These are phyloP conservation scores for Pholis gunnellus DNA, from an alignment of 2,113 vertebrate genomes.

Conservation along the genomic window DNA sequence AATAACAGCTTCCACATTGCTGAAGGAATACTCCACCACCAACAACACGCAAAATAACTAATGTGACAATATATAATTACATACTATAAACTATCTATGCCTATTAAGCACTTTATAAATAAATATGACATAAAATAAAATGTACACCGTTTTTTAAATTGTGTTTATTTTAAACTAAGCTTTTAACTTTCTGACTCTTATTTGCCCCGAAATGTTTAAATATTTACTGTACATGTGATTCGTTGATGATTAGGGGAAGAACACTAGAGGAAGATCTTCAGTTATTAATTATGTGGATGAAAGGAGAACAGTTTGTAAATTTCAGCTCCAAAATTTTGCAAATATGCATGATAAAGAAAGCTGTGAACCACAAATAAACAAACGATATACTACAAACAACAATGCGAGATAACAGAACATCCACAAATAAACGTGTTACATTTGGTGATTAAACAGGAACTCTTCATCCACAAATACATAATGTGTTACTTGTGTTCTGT, in stretches of 20 bases:
- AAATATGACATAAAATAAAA: conserved; percentile 65
- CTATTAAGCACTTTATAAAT: conserved; percentile 88
- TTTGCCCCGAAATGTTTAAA: conserved; percentile 43
- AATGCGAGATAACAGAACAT: neutral
- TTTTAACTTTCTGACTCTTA: conserved; percentile 44
- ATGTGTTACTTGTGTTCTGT: conserved; percentile 29
- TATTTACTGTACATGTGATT: conserved; percentile 55
- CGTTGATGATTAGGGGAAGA: conserved; percentile 43
- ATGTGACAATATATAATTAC: conserved; percentile 68
- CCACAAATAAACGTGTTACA: conserved; percentile 21
- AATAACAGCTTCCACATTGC: conserved; percentile 77
- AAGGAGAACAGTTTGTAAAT: neutral
- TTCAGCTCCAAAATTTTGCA: neutral
- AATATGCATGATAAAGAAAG: conserved; percentile 23
- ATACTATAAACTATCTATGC: conserved; percentile 74
- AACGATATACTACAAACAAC: conserved; percentile 10
- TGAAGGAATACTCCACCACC: conserved; percentile 62
- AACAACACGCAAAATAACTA: conserved; percentile 59
- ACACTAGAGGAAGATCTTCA: conserved; percentile 30
- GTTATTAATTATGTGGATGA: conserved; percentile 43
- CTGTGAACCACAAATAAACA: neutral
- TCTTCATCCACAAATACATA: conserved; percentile 7
- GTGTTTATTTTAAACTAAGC: conserved; percentile 61
- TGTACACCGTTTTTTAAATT: conserved; percentile 46
- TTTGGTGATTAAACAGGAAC: conserved; percentile 43